phyloP scores from a whole-genome alignment of 2,888 invertebrate species.

The Tipula unca region DNA sequence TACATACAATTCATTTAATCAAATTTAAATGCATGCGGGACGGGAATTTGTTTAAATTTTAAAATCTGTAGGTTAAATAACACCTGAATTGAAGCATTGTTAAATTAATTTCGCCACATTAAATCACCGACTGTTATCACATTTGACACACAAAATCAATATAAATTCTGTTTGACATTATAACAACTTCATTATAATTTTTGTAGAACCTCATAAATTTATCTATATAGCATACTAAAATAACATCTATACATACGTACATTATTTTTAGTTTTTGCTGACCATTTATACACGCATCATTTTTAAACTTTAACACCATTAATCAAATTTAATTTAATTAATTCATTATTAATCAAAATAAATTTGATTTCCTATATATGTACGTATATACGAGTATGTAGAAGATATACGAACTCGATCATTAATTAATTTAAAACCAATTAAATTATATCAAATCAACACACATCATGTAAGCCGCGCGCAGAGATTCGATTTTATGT shows the following conservation, averaged over 20 bases:
- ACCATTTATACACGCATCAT: not conserved
- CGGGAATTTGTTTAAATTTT: no score
- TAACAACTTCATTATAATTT: not conserved
- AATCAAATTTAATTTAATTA: conserved; percentile 8
- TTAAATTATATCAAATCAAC: not conserved
- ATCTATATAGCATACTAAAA: not conserved
- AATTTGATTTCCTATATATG: not conserved
- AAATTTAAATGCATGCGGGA: no score
- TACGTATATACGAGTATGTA: not conserved
- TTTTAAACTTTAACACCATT: not conserved
- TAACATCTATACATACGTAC: no score
- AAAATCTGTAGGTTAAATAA: no score
- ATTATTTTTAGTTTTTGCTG: not conserved
- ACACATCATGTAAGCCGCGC: not conserved
- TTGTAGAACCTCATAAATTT: not conserved
- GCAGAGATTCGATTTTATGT: not conserved
- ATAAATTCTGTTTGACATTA: not conserved
- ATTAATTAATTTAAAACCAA: not conserved
- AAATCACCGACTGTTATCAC: not conserved
- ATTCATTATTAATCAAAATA: conserved; percentile 8
- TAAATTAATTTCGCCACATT: not conserved
- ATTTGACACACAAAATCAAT: not conserved
- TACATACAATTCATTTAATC: no score
- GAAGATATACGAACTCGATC: no score
- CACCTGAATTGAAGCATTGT: no score